These are phyloP conservation scores for Pseudolycoriella hygida DNA, from an alignment of 2,888 invertebrate genomes.

Conservation along the genomic window DNA sequence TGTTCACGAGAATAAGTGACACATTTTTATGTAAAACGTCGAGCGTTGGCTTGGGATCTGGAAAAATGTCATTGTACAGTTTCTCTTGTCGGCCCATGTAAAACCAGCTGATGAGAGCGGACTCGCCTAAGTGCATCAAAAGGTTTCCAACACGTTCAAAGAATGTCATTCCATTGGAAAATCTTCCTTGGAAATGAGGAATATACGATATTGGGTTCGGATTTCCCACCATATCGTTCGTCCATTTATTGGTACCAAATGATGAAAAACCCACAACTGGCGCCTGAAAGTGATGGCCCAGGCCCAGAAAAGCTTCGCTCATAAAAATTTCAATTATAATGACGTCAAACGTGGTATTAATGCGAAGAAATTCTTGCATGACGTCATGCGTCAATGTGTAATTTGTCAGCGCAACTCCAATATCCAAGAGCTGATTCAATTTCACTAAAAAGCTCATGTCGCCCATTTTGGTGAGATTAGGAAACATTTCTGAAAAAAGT, in stretches of 20 bases:
- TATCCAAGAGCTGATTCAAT: neutral
- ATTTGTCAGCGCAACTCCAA: slow-evolving; percentile 4
- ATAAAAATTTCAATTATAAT: slow-evolving; percentile 13
- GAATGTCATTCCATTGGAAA: slow-evolving; percentile 7
- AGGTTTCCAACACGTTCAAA: neutral
- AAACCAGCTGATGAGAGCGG: slow-evolving; percentile 18
- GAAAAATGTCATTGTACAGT: slow-evolving; percentile 24
- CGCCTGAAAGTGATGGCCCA: slow-evolving; percentile 14
- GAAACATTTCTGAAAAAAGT: no score
- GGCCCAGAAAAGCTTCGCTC: slow-evolving; percentile 14
- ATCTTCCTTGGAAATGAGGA: neutral
- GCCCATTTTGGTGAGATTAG: no score
- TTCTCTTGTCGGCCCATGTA: slow-evolving; percentile 26
- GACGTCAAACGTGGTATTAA: slow-evolving; percentile 14
- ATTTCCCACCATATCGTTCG: slow-evolving; percentile 5
- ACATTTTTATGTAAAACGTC: slow-evolving; percentile 14
- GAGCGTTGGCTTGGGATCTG: neutral
- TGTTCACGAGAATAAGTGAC: slow-evolving; percentile 8
- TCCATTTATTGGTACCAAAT: slow-evolving; percentile 6
- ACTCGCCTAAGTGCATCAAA: neutral
- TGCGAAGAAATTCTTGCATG: slow-evolving; percentile 9
- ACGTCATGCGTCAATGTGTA: neutral
- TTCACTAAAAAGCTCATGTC: neutral
- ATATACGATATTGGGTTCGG: slow-evolving; percentile 6
- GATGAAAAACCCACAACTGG: slow-evolving; percentile 12